Evolutionary conservation across 2,113 vertebrate genomes (phyloP), one percentile per base, ranked within the genome.

Genomic region (Spea bombifrons): DNA sequence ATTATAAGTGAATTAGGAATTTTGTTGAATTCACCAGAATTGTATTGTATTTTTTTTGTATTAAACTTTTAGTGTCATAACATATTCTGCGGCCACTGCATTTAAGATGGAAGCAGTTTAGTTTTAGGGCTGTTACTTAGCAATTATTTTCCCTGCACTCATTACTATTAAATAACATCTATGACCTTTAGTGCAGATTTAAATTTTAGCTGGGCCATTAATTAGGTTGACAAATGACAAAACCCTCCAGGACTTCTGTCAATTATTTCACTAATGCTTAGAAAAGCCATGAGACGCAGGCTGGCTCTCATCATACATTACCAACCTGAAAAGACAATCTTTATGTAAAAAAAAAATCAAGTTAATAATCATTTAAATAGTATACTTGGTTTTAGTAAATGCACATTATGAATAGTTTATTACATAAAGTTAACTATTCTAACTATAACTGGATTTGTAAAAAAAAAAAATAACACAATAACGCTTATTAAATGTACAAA

Each of bases 161-260:
- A 73, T 80, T 80, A 80, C 73, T 80, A 80, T 80, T 80, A 80
- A 80, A 80, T 80, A 80, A 80, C 71, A 80, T 73, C 64, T 67
- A 59, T 80, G 77, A 80, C 77, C 77, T 80, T 80, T 80, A 80
- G 63, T 73, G 71, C 17, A 45, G 45, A 80, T 80, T 80, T 80
- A 80, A 73, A 80, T 80, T 80, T 80, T 80, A 73, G 71, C 57
- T 71, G 64, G 30, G 70, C 77, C 70, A 80, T 80, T 80, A 80
- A 80, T 80, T 80, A 80, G 71, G 64, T 80, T 80, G 77, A 73
- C 71, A 80, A 80, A 80, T 80, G 77, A 80, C 77, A 73, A 80
- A 80, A 80, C 77, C 77, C 77, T 80, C 71, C 71, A 80, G 77
- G 77, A 80, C 77, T 73, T 80, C 70, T 80, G 77, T 80, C 77